Evolutionary conservation across 1,140 invertebrate species (phyloP).

Genomic region (Sitobion miscanthi): DNA sequence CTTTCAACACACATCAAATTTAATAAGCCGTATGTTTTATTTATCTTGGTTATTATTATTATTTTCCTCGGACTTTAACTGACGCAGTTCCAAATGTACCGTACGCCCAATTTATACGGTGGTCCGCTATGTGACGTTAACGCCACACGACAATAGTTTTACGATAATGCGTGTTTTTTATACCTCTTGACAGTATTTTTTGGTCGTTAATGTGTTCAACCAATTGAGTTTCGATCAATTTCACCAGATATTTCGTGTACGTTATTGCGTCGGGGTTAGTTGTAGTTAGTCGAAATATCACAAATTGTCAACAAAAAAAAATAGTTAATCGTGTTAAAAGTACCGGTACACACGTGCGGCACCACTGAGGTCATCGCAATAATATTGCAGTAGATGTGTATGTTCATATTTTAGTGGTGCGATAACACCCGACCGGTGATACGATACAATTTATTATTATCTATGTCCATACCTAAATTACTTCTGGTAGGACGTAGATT

Average conservation of each 20-base stretch:
- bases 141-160: not conserved
- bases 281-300: not conserved
- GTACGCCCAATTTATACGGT: not conserved
- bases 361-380: not conserved
- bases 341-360: not conserved
- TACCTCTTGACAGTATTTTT: not conserved
- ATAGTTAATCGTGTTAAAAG: not conserved
- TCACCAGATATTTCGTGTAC: not conserved
- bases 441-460: too few relatives aligned
- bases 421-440: too few relatives aligned
- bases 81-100: not conserved
- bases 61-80: not conserved
- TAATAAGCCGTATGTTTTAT: not conserved
- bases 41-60: constrained; percentile 14
- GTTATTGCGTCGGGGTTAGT: not conserved
- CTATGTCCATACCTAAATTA: too few relatives aligned
- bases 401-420: too few relatives aligned
- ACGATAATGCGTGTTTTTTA: not conserved
- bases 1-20: not conserved
- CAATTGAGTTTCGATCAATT: not conserved
- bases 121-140: too few relatives aligned
- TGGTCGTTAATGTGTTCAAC: not conserved
- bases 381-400: not conserved
- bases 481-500: too few relatives aligned
- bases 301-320: not conserved